Evolutionary conservation across 2,113 vertebrate genomes (phyloP).

Genomic region (Phylloscopus trochiloides): DNA sequence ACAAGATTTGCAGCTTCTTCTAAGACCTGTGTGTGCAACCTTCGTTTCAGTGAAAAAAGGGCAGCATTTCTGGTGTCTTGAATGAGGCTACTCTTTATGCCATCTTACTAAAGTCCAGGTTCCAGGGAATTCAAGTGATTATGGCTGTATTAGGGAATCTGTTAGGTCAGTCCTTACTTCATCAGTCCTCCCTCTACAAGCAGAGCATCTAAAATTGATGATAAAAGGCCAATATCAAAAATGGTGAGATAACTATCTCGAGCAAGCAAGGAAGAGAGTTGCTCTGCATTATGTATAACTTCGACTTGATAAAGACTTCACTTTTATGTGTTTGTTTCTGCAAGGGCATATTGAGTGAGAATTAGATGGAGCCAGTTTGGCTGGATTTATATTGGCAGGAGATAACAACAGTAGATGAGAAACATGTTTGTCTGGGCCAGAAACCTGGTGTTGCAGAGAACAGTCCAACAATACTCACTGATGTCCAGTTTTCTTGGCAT

Average conservation of each 20-base stretch:
- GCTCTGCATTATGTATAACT: not conserved
- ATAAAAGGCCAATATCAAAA: not conserved
- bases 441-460: constrained; percentile 6
- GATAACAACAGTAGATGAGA: constrained; percentile 34
- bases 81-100: not conserved
- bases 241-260: not conserved
- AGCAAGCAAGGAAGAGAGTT: not conserved
- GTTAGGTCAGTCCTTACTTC: not conserved
- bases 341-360: constrained; percentile 50
- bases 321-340: constrained; percentile 29
- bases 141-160: not conserved
- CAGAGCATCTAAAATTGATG: not conserved
- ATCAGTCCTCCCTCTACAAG: not conserved
- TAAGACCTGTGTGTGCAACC: not conserved
- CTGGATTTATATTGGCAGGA: constrained; percentile 47
- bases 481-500: constrained; percentile 13
- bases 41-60: not conserved
- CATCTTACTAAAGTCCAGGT: not conserved
- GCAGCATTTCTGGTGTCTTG: not conserved
- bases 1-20: not conserved
- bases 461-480: not conserved
- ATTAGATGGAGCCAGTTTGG: constrained; percentile 50
- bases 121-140: not conserved
- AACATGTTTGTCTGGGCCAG: constrained; percentile 13
- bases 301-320: constrained; percentile 21